Evolutionary conservation across 2,113 vertebrate species (phyloP), one percentile per base, ranked within the genome.

Genomic region (Chiloscyllium plagiosum): DNA sequence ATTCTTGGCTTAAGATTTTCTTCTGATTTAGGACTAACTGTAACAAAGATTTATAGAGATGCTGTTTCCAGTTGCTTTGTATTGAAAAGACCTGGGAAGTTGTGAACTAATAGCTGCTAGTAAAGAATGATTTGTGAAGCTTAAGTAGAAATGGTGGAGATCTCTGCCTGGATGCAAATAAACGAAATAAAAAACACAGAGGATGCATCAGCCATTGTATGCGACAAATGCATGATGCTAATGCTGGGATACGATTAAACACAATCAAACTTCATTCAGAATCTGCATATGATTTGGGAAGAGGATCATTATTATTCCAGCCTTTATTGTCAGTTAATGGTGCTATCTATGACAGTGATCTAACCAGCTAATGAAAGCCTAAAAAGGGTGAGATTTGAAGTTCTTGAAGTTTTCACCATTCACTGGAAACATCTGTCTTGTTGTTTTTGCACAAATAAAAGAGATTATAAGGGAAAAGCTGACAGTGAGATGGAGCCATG

Each of bases 401-500:
- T 94, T 8, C 66, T 42, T 94, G 42, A 69, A 29, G 66, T 70
- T 47, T 22, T 26, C 7, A 69, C 92, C 5, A 0, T 42, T 95
- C 68, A 72, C 47, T 95, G 94, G 69, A 52, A 95, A 13, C 68
- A 95, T 72, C 69, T 76, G 47, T 95, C 68, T 50, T 33, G 19
- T 72, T 69, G 93, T 94, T 70, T 94, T 50, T 95, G 24, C 15
- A 72, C 3, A 4, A 68, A 22, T 22, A 33, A 95, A 70, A 26
- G 47, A 72, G 68, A 95, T 42, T 17, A 72, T 37, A 26, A 95
- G 94, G 69, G 69, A 52, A 96, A 95, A 95, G 0, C 76, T 96
- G 37, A 90, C 87, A 86, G 50, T 96, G 95, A 96, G 96, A 96
- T 0, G 90, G 52, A 97, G 61, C 20, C 17, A 20, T 87, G 76